Evolutionary conservation across 1,140 invertebrate genomes (phyloP), one percentile per base, ranked within the genome.

Genomic region (Drosophila burlai): DNA sequence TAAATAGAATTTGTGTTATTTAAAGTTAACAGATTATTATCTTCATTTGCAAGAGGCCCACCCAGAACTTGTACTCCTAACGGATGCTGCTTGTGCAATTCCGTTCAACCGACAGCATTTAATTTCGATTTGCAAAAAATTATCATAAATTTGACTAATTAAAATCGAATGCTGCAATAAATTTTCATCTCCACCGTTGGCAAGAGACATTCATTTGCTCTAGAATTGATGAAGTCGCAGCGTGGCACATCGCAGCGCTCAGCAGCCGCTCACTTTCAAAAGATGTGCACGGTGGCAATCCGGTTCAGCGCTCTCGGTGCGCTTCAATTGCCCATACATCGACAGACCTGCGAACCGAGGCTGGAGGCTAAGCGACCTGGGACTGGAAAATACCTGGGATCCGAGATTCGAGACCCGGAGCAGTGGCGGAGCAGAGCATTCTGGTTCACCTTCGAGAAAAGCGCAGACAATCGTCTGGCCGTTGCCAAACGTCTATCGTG

Each of bases 381-480:
- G 52, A 42, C 46, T 66, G 29, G 38, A 26, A 38, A 16, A 61
- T 38, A 52, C 21, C 66, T 49, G 50, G 46, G 64, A 43, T 57
- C 50, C 36, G 38, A 40, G 58, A 58, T 26, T 18, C 47, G 49
- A 50, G 77, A 77, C 81, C 67, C 45, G 47, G 47, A 50, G 72
- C 73, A 74, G 47, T 29, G 47, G 47, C 24, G 47, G 31, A 31
- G 31, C 31, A 31, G 1, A 31, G 54, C 60, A 87, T 86, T 86
- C 83, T 87, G 76, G 83, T 86, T 86, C 80, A 86, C 83, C 83
- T 86, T 86, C 83, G 83, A 83, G 80, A 86, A 87, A 82, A 83
- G 83, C 80, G 66, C 66, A 60, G 64, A 40, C 69, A 60, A 40
- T 38, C 31, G 60, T 65, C 66, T 69, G 67, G 18, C 64, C 49